Evolutionary conservation across 92 coral and sea anemone species (phyloP).

Genomic region (Virgularia gustaviana): DNA sequence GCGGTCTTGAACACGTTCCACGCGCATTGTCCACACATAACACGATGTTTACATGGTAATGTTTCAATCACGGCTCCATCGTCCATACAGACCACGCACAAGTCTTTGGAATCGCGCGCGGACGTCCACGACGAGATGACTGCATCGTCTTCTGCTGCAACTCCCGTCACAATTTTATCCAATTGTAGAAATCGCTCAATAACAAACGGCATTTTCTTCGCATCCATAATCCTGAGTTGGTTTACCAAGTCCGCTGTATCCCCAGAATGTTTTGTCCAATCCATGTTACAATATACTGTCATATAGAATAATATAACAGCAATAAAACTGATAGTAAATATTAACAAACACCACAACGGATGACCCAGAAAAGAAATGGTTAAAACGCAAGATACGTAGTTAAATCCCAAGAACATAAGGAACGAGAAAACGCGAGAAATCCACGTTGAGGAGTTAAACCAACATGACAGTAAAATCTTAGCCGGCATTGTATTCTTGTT

Average conservation of each 20-base stretch:
- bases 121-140: too few species aligned
- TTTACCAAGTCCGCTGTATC: constrained; percentile 50
- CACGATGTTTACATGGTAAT: constrained; percentile 77
- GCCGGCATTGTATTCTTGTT: too few species aligned
- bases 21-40: constrained; percentile 89
- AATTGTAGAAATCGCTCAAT: constrained; percentile 84
- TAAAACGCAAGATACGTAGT: background rate
- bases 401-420: constrained; percentile 5
- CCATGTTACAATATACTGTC: background rate
- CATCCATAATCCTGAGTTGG: constrained; percentile 71
- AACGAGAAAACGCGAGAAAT: background rate
- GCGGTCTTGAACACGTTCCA: constrained; percentile 85
- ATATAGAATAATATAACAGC: background rate
- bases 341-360: background rate
- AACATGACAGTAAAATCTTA: constrained; percentile 19
- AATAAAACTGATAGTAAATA: background rate
- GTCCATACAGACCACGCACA: constrained; percentile 76
- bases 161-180: constrained; percentile 47
- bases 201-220: constrained; percentile 74
- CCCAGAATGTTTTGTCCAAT: constrained; percentile 14
- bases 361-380: background rate
- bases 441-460: constrained; percentile 6
- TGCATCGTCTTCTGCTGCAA: constrained; percentile 16
- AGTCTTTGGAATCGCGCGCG: constrained; percentile 46
- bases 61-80: constrained; percentile 78